These are phyloP conservation scores for Oreonectes daqikongensis DNA, from an alignment of 2,797 vertebrate species.

Conservation along the genomic window DNA sequence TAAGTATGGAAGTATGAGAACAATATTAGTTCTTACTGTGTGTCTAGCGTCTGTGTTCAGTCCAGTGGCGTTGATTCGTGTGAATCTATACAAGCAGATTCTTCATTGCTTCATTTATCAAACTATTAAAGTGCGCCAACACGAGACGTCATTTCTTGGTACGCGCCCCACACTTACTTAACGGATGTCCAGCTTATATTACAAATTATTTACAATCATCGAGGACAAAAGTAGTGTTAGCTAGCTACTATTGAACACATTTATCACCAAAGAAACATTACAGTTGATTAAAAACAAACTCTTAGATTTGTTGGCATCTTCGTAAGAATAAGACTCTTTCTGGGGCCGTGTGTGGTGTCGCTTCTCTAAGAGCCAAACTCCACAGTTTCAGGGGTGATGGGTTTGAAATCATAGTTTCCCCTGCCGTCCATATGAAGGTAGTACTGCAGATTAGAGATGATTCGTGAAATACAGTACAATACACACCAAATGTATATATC, in stretches of 20 bases:
- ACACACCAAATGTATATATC: no score
- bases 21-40: constrained; percentile 29
- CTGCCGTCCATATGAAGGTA: constrained; percentile 98
- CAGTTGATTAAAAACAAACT: constrained; percentile 73
- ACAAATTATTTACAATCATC: constrained; percentile 80
- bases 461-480: no score
- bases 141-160: constrained; percentile 37
- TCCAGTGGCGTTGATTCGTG: constrained; percentile 40
- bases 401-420: constrained; percentile 95
- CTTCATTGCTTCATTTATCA: constrained; percentile 49
- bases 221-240: constrained; percentile 73
- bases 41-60: constrained; percentile 12
- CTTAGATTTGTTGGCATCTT: constrained; percentile 67
- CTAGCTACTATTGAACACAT: constrained; percentile 61
- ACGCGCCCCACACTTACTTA: constrained; percentile 47
- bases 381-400: constrained; percentile 93
- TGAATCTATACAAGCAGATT: constrained; percentile 33
- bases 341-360: constrained; percentile 2
- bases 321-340: constrained; percentile 56
- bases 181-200: constrained; percentile 67
- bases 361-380: constrained; percentile 90
- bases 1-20: constrained; percentile 42
- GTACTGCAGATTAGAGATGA: constrained; percentile 72
- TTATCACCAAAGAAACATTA: constrained; percentile 54
- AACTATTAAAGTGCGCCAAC: constrained; percentile 43